Conservation (phyloP, 2,113 vertebrate genomes). For the Anthoscopus minutus region DNA sequence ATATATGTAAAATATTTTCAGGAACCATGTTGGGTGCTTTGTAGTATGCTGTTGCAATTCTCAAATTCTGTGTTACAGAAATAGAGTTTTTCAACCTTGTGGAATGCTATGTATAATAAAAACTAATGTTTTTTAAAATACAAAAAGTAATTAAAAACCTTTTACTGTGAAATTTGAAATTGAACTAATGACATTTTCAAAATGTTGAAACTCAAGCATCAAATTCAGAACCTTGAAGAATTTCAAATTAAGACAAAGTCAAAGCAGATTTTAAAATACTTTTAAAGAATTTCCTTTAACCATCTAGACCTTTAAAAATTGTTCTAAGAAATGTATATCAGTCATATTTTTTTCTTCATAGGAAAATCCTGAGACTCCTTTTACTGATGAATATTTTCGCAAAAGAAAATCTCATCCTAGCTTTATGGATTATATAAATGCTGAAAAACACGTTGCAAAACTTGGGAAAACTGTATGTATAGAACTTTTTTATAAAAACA, state of each 20-base stretch:
- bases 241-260: neutral
- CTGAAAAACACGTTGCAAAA: conserved; percentile 85
- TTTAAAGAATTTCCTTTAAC: neutral
- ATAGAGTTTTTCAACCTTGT: neutral
- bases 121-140: fast-evolving
- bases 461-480: conserved; percentile 84
- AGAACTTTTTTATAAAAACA: neutral
- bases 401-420: conserved; percentile 82
- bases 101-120: neutral
- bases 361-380: conserved; percentile 77
- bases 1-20: neutral
- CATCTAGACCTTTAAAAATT: neutral
- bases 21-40: fast-evolving
- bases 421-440: conserved; percentile 78
- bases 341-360: conserved; percentile 18
- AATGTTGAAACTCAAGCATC: neutral
- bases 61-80: neutral
- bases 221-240: neutral
- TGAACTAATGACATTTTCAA: neutral
- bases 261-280: neutral
- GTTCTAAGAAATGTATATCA: neutral
- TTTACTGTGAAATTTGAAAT: neutral
- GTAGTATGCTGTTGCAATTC: neutral
- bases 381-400: conserved; percentile 84
- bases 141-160: neutral